Evolutionary conservation across 2,888 invertebrate species (phyloP), one percentile per base, ranked within the genome.

Genomic region (Campoplex capitator): DNA sequence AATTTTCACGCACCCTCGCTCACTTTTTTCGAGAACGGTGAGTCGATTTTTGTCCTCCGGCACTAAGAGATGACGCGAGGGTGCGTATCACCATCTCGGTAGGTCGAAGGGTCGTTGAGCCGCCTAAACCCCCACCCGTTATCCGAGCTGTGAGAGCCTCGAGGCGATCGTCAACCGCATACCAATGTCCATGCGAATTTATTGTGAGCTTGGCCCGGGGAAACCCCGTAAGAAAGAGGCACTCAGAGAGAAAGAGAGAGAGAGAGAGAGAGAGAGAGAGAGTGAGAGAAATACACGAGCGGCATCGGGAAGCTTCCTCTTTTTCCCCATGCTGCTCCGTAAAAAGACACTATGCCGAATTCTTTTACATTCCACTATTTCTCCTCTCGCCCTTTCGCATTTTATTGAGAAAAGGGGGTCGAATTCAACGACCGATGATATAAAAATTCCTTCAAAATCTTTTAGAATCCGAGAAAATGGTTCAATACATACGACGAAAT

Each of bases 181-280:
- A 89, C 89, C 89, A 89, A 89, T 89, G 87, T 83, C 82, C 80
- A 80, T 81, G 88, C 79, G 87, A 89, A 89, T 89, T 89, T 88
- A 88, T 88, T 86, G 89, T 85, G 75, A 81, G 81, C 88, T 76
- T 65, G 73, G 68, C 70, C 80, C 81, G 35, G 84, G 78, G 35
- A 81, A 77, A 62, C 62, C 32, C 73, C 42, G 48, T 58, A 65
- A 45, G 45, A 23, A 45, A n/a, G 28, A 16, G 23, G 4, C 28
- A n/a, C 45, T 18, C 11, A 56, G 58, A 75, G 70, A 84, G 70
- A 38, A 56, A 71, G 28, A 65, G 70, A 81, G 65, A n/a, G 62
- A 77, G 73, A 18, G 35, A 70, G 62, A 58, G 32, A 73, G 73
- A 18, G 35, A 71, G 28, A 65, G 70, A 81, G 65, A n/a, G 62